Evolutionary conservation across 2,888 invertebrate species (phyloP), one percentile per base, ranked within the genome.

Genomic region (Pimpla rufipes): DNA sequence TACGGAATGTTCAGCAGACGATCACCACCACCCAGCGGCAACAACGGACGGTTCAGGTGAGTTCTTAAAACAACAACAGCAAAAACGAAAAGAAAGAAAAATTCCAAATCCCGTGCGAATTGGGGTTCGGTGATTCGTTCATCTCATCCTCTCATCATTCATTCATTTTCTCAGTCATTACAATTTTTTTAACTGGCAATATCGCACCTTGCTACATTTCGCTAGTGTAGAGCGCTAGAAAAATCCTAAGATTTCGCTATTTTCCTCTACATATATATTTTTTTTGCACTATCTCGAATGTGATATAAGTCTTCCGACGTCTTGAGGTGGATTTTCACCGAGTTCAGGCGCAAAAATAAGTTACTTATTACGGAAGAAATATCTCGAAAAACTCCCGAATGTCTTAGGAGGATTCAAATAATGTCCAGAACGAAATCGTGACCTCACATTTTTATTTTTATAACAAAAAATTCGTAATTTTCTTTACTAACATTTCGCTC

Each of bases 1-100:
- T 97, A 97, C 93, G 95, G 96, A 88, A 97, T 97, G 96, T 97
- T 97, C 94, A 97, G 97, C 93, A 95, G 97, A 87, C 95, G 97
- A 89, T 97, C 97, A 88, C 97, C 97, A 88, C 96, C 97, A 76
- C 93, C 93, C 68, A 92, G 91, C 84, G 93, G 92, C 85, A 93
- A 92, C 88, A 93, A 92, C 86, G 92, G 93, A 85, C 89, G 93
- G 89, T 93, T 93, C 90, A 93, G 93, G 93, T 93, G 90, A 93
- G 92, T 92, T 67, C 21, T 76, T 42, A 8, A 8, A n/a, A n/a
- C n/a, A n/a, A n/a, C n/a, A n/a, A 37, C 8, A 42, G n/a, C n/a
- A n/a, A 52, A 10, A 16, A n/a, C 11, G 59, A 37, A 45, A 67
- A 37, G 18, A 71, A 18, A 16, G 45, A 67, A 67, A 47, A 55